Conservation (phyloP, 2,888 invertebrate species). For the Kryphioiulus occultus region DNA sequence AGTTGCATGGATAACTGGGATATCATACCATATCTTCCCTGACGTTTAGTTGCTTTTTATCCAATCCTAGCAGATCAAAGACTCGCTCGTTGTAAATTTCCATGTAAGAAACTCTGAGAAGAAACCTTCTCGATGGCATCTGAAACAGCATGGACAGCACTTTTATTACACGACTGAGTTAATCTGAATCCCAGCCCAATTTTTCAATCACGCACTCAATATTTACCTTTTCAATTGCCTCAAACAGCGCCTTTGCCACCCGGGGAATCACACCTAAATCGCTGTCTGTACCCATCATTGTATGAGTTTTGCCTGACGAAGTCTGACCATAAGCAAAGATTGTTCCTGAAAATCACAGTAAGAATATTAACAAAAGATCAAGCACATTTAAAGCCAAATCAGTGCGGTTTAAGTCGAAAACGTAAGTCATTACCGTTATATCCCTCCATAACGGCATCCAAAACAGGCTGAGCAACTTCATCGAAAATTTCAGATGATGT, state of each 20-base stretch:
- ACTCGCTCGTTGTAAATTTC: slow-evolving; percentile 90
- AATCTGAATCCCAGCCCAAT: no score
- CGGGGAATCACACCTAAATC: slow-evolving; percentile 79
- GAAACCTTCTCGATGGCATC: slow-evolving; percentile 73
- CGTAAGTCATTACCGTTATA: slow-evolving; percentile 67
- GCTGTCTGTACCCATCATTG: slow-evolving; percentile 76
- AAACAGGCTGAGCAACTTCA: slow-evolving; percentile 74
- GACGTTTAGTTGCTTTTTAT: slow-evolving; percentile 41
- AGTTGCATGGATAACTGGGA: neutral
- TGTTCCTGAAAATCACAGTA: slow-evolving; percentile 69
- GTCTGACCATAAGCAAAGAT: slow-evolving; percentile 93
- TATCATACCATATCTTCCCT: slow-evolving; percentile 44
- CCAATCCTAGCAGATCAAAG: slow-evolving; percentile 73
- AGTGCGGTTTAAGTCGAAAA: neutral
- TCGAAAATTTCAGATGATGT: slow-evolving; percentile 73
- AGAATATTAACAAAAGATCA: neutral
- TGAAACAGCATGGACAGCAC: slow-evolving; percentile 53
- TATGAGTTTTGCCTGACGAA: slow-evolving; percentile 84
- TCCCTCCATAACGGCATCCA: slow-evolving; percentile 68
- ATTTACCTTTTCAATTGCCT: slow-evolving; percentile 60
- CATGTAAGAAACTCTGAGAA: slow-evolving; percentile 82
- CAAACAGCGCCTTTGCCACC: slow-evolving; percentile 68
- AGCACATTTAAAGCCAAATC: neutral
- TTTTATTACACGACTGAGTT: no score
- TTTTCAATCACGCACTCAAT: no score